Evolutionary conservation across 2,888 invertebrate species (phyloP), one percentile per base, ranked within the genome.

Genomic region (Morpho helenor): DNA sequence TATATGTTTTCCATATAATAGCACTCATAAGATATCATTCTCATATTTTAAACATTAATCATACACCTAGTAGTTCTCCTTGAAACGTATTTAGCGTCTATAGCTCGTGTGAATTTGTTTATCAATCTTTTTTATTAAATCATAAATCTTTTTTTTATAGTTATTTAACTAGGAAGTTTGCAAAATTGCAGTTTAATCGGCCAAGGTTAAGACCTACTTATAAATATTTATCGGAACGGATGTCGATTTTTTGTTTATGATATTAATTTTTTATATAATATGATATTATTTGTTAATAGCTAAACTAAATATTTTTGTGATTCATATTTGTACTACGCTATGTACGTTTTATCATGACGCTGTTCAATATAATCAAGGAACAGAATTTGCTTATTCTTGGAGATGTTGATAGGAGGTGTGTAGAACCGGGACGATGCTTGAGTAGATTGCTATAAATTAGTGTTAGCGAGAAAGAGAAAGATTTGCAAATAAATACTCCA

Each of bases 31-130:
- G 42, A 52, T 44, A 48, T n/a, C 8, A 53, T 56, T 55, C 50
- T 56, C 23, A 59, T 56, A 53, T 46, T 40, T 50, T 56, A 62
- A 56, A 50, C 46, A 53, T 61, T 48, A 60, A 61, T 61, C 57
- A 59, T 40, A 49, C 31, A 16, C 16, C 16, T 31, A 53, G 56
- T 56, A 48, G 59, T 45, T 53, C 50, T 52, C 61, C 61, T 62
- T 62, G 61, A 62, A 50, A 47, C 39, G 53, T 44, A 56, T 59
- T 53, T 51, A 59, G 52, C 50, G 53, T 54, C 51, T 56, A 48
- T 54, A 53, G 45, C 53, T 53, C 59, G 62, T 62, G 62, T 56
- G 62, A 62, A 59, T 53, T 57, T 45, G 49, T 56, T 40, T 44
- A 53, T 59, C 59, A 51, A 51, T 52, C 46, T 50, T 44, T 48